Conservation (phyloP, 2,888 invertebrate species). For the Ormyrus labotus region DNA sequence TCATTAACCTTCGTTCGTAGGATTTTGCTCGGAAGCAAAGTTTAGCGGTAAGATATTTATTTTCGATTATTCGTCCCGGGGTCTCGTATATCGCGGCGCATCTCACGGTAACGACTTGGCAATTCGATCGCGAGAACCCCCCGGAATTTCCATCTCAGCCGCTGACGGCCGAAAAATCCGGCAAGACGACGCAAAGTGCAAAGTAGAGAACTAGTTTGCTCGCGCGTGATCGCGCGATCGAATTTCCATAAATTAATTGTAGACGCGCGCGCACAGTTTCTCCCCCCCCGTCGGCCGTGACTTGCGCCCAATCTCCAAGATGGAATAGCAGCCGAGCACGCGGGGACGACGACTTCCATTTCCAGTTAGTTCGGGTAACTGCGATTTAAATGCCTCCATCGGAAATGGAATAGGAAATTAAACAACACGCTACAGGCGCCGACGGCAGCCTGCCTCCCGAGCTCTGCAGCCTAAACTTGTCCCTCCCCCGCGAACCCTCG, state of each 20-base stretch:
- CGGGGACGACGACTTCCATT: conserved; percentile 65
- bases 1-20: no score
- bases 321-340: conserved; percentile 39
- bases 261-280: neutral
- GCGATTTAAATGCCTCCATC: conserved; percentile 72
- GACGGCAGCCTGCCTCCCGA: neutral
- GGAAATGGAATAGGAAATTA: conserved; percentile 74
- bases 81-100: no score
- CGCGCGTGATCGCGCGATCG: conserved; percentile 35
- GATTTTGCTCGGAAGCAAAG: no score
- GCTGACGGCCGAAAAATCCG: no score
- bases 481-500: neutral
- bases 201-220: no score
- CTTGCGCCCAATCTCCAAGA: conserved; percentile 55
- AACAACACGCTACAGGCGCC: conserved; percentile 64
- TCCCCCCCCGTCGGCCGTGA: neutral
- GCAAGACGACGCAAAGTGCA: no score
- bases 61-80: no score
- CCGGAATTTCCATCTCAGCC: no score
- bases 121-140: no score
- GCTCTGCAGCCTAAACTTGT: neutral
- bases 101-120: no score
- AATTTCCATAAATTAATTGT: conserved; percentile 55
- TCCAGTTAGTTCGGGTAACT: conserved; percentile 69
- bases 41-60: no score